Conservation (phyloP, 2,797 vertebrate species). For the Enteromius argenteus region DNA sequence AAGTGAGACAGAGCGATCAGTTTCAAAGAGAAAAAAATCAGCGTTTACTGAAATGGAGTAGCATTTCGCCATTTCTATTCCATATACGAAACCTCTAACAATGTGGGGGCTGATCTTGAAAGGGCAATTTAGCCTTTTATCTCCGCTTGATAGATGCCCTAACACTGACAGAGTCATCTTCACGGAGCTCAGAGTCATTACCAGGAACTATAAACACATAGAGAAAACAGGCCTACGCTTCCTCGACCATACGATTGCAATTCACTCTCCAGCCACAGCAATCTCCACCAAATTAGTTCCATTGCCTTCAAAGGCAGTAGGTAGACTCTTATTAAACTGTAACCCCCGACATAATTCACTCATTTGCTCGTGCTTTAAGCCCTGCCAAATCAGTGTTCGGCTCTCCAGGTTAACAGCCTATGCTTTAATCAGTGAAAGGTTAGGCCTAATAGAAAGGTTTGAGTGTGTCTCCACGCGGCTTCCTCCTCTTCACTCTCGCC, state of each 20-base stretch:
- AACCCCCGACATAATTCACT: slow-evolving; percentile 76
- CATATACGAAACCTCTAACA: slow-evolving; percentile 46
- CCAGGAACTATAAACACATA: slow-evolving; percentile 52
- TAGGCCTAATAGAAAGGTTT: slow-evolving; percentile 75
- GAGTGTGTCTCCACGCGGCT: slow-evolving; percentile 54
- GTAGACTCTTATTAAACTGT: slow-evolving; percentile 85
- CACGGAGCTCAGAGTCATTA: slow-evolving; percentile 61
- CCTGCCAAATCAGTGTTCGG: slow-evolving; percentile 76
- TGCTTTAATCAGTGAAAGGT: slow-evolving; percentile 74
- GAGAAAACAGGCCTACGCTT: slow-evolving; percentile 65
- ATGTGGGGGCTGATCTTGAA: slow-evolving; percentile 57
- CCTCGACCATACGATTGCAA: slow-evolving; percentile 75
- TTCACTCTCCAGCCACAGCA: slow-evolving; percentile 83
- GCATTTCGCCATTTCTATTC: slow-evolving; percentile 45
- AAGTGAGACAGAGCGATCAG: slow-evolving; percentile 9
- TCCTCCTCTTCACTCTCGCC: slow-evolving; percentile 44
- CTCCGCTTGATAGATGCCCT: slow-evolving; percentile 61
- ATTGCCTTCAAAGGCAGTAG: slow-evolving; percentile 84
- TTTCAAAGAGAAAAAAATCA: slow-evolving; percentile 17
- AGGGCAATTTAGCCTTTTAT: slow-evolving; percentile 65
- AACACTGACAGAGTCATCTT: slow-evolving; percentile 61
- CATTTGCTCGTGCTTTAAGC: slow-evolving; percentile 74
- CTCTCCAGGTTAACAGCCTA: slow-evolving; percentile 73
- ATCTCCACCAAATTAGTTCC: slow-evolving; percentile 85
- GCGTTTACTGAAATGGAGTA: slow-evolving; percentile 22